These are phyloP conservation scores for Todiramphus saurophagus DNA, from an alignment of 2,113 vertebrate genomes.

Conservation along the genomic window DNA sequence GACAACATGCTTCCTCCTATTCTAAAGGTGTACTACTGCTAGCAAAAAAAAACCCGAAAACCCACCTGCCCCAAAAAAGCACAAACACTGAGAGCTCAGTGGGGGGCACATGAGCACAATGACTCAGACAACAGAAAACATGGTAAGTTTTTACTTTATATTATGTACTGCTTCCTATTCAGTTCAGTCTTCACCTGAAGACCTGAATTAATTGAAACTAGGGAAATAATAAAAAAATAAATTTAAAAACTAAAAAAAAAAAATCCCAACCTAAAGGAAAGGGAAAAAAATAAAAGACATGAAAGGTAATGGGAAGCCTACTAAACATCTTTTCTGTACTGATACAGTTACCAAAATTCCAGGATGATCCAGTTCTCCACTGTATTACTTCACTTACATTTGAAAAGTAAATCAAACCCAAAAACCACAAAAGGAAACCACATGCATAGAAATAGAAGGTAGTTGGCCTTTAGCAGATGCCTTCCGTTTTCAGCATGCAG, in stretches of 20 bases:
- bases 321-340: background rate
- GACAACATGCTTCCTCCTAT: background rate
- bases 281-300: background rate
- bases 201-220: background rate
- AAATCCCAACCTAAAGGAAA: background rate
- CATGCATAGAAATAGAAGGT: background rate
- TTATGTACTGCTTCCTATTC: background rate
- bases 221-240: background rate
- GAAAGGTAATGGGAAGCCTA: background rate
- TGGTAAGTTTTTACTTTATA: background rate
- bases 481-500: background rate
- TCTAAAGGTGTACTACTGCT: background rate
- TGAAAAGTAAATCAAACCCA: background rate
- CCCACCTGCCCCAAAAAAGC: background rate
- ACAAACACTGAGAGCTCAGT: background rate
- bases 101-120: background rate
- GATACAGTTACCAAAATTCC: background rate
- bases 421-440: background rate
- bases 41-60: background rate
- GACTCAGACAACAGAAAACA: background rate
- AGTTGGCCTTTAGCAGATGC: background rate
- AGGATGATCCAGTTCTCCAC: background rate
- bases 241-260: background rate
- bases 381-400: background rate
- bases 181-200: background rate